Percentiles rank a stretch among this genome's conserved stretches.
Conservation (phyloP, 2,113 vertebrate genomes). For the Tapirus terrestris region DNA sequence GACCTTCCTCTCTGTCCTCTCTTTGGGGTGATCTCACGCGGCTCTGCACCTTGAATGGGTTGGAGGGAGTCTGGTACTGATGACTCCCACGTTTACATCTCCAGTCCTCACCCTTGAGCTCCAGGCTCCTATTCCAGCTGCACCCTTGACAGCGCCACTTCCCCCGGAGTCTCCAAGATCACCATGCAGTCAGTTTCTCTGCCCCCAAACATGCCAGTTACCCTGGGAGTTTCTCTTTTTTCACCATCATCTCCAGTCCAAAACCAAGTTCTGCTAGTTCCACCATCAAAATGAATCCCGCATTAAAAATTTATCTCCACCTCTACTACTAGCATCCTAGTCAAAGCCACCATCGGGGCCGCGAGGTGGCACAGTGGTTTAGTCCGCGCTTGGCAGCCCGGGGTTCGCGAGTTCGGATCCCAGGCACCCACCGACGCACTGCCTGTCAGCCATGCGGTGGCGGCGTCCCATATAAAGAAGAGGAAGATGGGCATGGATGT, state of each 20-base stretch:
- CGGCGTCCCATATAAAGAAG: too few relatives aligned
- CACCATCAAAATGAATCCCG: neutral
- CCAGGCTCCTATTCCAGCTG: neutral
- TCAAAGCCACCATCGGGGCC: neutral
- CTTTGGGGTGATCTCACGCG: neutral
- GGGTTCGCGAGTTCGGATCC: too few relatives aligned
- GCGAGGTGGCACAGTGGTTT: too few relatives aligned
- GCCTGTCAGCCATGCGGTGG: too few relatives aligned
- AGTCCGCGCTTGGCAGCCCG: too few relatives aligned
- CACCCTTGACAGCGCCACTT: neutral
- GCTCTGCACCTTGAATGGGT: too few relatives aligned
- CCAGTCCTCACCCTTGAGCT: neutral
- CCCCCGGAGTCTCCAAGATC: neutral
- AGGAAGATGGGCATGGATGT: too few relatives aligned
- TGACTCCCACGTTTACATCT: neutral
- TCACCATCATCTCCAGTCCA: neutral
- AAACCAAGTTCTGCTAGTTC: neutral
- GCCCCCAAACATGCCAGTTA: neutral
- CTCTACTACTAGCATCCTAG: neutral
- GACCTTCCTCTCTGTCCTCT: neutral
- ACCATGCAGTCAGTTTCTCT: neutral
- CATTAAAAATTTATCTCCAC: rapidly evolving
- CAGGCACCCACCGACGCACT: too few relatives aligned
- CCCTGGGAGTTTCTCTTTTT: neutral
- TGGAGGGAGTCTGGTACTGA: too few relatives aligned